Evolutionary conservation across 1,140 invertebrate genomes (phyloP).

Genomic region (Caenorhabditis tropicalis): DNA sequence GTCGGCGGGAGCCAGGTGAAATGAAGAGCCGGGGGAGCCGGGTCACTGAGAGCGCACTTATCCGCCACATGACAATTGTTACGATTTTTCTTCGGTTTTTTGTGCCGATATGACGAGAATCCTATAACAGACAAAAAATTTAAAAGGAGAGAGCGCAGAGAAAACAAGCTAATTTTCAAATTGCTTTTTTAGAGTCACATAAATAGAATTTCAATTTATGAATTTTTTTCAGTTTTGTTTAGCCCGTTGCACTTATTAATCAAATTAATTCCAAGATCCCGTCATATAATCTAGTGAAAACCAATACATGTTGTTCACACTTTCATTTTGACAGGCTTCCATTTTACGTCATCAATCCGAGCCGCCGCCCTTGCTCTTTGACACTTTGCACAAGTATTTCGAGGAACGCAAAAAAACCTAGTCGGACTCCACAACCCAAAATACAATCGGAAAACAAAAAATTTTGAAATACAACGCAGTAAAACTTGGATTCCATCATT

Average conservation of each 20-base stretch:
- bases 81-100: slow-evolving; percentile 11
- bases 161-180: no score
- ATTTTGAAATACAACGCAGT: background rate
- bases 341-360: slow-evolving; percentile 1
- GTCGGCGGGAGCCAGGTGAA: background rate
- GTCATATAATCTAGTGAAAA: background rate
- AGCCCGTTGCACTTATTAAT: background rate
- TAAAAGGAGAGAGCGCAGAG: no score
- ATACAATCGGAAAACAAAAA: background rate
- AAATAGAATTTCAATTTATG: no score
- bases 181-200: no score
- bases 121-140: no score
- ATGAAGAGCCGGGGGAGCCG: no score
- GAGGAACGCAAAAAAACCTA: background rate
- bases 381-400: slow-evolving; percentile 38
- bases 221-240: no score
- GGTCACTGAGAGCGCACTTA: background rate
- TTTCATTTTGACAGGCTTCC: background rate
- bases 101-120: no score
- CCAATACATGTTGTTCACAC: background rate
- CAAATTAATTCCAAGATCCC: background rate
- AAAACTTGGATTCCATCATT: slow-evolving; percentile 2
- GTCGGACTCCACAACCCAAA: background rate
- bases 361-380: slow-evolving; percentile 13
- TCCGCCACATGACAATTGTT: slow-evolving; percentile 1